Percentiles rank a stretch among this genome's conserved stretches.
Evolutionary conservation across 2,797 vertebrate species (phyloP).

Genomic region (Microtus californicus): DNA sequence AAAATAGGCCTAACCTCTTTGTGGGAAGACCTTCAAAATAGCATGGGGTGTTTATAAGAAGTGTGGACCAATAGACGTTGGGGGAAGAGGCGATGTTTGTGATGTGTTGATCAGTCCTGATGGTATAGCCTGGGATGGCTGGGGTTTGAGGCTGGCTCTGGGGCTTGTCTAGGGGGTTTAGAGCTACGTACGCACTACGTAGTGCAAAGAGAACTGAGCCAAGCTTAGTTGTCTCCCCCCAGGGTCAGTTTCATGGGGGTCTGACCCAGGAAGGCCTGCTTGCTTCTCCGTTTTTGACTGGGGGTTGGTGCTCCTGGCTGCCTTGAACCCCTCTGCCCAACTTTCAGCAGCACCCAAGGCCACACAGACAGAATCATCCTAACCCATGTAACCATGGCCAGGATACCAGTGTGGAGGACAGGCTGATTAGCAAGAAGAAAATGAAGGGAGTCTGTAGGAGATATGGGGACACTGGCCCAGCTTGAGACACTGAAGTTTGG

Average conservation of each 20-base stretch:
- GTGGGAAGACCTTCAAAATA: not conserved
- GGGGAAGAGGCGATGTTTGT: fast-evolving
- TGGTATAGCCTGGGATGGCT: not conserved
- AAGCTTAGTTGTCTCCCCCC: no score
- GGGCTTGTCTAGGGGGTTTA: not conserved
- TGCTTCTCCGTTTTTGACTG: not conserved
- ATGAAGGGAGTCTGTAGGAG: not conserved
- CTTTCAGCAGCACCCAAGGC: fast-evolving
- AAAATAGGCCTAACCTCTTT: not conserved
- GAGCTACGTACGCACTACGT: fast-evolving
- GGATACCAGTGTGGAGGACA: no score
- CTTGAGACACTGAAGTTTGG: not conserved
- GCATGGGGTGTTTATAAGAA: not conserved
- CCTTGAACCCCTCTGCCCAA: not conserved
- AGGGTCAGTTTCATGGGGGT: not conserved
- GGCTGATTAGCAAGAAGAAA: not conserved
- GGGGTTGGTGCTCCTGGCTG: not conserved
- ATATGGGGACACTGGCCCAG: no score
- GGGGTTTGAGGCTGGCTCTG: not conserved
- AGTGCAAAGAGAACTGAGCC: not conserved
- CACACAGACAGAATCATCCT: not conserved
- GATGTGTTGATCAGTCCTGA: not conserved
- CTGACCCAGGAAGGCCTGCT: not conserved
- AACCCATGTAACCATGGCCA: not conserved
- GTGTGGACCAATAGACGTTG: no score